These are phyloP conservation scores for Leptocoma aspasia DNA, from an alignment of 2,113 vertebrate species.

Conservation along the genomic window DNA sequence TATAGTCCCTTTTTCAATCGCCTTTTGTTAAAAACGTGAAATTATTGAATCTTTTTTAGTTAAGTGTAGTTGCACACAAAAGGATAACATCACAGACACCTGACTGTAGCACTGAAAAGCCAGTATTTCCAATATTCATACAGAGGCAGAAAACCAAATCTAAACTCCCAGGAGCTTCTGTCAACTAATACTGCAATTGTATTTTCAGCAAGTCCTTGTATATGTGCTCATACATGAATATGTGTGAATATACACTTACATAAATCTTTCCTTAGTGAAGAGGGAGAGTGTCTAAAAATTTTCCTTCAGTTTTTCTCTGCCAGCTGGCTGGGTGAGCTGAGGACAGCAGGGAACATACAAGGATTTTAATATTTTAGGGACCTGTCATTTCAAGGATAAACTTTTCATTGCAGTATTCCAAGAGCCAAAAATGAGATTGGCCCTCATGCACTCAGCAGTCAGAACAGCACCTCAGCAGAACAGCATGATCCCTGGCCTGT, in stretches of 20 bases:
- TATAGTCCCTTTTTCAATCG: not conserved
- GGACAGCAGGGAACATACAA: constrained; percentile 35
- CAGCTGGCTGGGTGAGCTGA: constrained; percentile 61
- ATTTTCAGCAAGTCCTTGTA: not conserved
- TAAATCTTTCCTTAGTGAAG: not conserved
- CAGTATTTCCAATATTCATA: not conserved
- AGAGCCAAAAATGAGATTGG: not conserved
- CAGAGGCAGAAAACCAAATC: not conserved
- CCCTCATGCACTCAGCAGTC: not conserved
- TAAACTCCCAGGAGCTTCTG: not conserved
- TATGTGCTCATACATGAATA: constrained; percentile 16
- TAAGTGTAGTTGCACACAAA: not conserved
- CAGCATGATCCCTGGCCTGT: not conserved
- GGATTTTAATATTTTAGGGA: constrained; percentile 60
- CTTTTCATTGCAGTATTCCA: not conserved
- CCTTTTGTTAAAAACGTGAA: not conserved
- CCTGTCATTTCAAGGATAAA: constrained; percentile 42
- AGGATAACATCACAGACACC: not conserved
- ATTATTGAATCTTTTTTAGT: not conserved
- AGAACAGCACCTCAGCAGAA: not conserved
- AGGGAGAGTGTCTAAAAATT: not conserved
- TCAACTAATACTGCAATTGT: not conserved
- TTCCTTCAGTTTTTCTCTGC: not conserved
- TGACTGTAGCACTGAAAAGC: not conserved
- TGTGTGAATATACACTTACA: not conserved